Evolutionary conservation across 92 coral and sea anemone genomes (phyloP).

Genomic region (Phenganax stokvisi): DNA sequence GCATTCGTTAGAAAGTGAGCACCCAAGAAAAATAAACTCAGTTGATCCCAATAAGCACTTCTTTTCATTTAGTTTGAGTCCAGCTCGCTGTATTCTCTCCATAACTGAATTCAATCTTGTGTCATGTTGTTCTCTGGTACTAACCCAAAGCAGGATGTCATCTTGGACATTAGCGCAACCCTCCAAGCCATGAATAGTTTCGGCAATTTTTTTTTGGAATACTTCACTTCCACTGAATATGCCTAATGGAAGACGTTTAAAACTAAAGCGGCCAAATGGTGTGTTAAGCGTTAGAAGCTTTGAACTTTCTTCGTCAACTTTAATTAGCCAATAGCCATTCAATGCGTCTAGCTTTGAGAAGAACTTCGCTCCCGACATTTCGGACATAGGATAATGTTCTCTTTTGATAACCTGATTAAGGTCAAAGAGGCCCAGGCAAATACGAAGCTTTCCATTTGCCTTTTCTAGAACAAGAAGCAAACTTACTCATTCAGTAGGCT

Average conservation of each 20-base stretch:
- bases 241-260: background rate
- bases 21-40: no score
- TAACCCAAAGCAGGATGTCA: background rate
- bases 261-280: no score
- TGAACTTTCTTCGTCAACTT: background rate
- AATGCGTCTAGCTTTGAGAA: background rate
- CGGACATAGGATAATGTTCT: background rate
- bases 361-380: background rate
- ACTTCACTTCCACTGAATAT: background rate
- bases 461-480: background rate
- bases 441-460: background rate
- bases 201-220: background rate
- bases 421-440: background rate
- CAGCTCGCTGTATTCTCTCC: no score
- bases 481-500: background rate
- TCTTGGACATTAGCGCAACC: background rate
- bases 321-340: slow-evolving; percentile 1
- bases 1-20: background rate
- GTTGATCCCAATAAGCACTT: no score
- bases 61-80: no score
- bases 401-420: background rate
- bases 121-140: background rate
- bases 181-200: no score
- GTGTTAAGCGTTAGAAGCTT: background rate
- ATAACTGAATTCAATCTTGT: no score